These are phyloP conservation scores for Pleuronectes platessa DNA, from an alignment of 2,113 vertebrate genomes.

Conservation along the genomic window DNA sequence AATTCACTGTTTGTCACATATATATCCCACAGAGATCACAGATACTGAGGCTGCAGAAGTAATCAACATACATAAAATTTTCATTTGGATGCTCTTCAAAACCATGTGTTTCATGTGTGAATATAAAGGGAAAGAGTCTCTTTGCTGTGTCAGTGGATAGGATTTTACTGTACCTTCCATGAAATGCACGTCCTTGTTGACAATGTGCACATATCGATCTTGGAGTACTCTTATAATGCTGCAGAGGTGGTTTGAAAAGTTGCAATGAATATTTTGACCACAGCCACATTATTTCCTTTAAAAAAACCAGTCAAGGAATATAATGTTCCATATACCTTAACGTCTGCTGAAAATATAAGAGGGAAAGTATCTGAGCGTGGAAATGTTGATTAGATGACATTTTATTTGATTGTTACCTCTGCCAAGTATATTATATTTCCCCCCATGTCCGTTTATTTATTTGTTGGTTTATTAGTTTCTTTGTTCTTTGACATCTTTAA, in stretches of 20 bases:
- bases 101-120: conserved; percentile 7
- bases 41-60: conserved; percentile 19
- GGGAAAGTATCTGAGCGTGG: background rate
- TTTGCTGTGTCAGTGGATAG: background rate
- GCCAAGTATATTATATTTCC: no score
- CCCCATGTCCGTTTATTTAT: no score
- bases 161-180: background rate
- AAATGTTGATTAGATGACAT: no score
- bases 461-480: no score
- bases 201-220: background rate
- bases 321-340: no score
- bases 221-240: background rate
- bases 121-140: background rate
- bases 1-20: conserved; percentile 17
- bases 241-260: background rate
- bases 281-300: background rate
- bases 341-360: no score
- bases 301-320: background rate
- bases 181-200: background rate
- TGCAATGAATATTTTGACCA: background rate
- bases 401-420: no score
- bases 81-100: background rate
- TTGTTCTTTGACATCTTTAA: no score
- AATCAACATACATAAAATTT: conserved; percentile 8
- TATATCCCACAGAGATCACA: conserved; percentile 29